These are phyloP conservation scores for Euura lappo DNA, from an alignment of 1,140 invertebrate species.

Conservation along the genomic window DNA sequence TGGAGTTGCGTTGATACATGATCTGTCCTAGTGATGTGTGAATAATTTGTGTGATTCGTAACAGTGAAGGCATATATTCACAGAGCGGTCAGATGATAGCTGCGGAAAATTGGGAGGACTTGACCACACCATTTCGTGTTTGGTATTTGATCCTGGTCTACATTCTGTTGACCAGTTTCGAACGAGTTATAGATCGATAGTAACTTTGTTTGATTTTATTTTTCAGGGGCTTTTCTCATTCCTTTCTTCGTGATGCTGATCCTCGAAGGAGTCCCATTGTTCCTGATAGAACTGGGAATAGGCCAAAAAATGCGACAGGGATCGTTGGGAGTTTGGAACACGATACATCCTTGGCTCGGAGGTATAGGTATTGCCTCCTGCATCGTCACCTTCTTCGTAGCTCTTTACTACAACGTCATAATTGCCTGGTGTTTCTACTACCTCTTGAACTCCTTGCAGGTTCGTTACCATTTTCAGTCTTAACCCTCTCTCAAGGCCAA, in stretches of 20 bases:
- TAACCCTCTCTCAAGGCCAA: neutral
- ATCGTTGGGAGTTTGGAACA: conserved; percentile 92
- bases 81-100: neutral
- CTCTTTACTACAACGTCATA: conserved; percentile 97
- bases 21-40: no score
- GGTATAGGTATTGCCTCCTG: conserved; percentile 90
- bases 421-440: conserved; percentile 99
- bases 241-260: conserved; percentile 95
- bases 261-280: conserved; percentile 91
- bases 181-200: no score
- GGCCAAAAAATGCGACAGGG: conserved; percentile 89
- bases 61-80: neutral
- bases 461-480: conserved; percentile 54
- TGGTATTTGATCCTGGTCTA: no score
- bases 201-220: conserved; percentile 23
- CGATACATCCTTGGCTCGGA: conserved; percentile 90
- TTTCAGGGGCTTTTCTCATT: conserved; percentile 92
- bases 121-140: no score
- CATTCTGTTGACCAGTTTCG: no score
- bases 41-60: neutral
- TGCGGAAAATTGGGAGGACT: neutral
- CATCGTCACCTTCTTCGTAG: conserved; percentile 90
- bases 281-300: conserved; percentile 93
- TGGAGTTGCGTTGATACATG: no score
- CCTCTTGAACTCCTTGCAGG: conserved; percentile 87